A percentile compares a stretch with the other conserved stretches of the same genome.
Conservation (phyloP, 2,113 vertebrate species). For the Pachypanchax playfairii region DNA sequence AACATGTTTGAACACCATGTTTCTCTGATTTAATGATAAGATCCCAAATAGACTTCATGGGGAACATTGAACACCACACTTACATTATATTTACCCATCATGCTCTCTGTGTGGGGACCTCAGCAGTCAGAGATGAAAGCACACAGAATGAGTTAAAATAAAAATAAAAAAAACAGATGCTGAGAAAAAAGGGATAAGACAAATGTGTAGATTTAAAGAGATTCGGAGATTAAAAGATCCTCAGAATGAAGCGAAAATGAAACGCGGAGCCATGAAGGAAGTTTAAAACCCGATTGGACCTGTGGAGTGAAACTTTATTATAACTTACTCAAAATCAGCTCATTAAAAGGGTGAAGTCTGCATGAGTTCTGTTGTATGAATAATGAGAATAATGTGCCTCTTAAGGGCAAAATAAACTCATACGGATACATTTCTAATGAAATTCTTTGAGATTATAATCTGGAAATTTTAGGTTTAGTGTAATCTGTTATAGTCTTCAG, state of each 20-base stretch:
- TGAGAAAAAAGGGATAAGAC: not conserved
- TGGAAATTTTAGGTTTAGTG: too few relatives aligned
- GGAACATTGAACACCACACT: not conserved
- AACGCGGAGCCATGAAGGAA: conserved; percentile 2
- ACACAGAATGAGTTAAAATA: not conserved
- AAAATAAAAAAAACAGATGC: not conserved
- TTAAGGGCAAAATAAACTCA: not conserved
- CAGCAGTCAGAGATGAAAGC: conserved; percentile 8
- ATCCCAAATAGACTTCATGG: not conserved
- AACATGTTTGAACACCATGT: conserved; percentile 17
- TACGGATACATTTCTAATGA: not conserved
- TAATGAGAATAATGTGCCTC: not conserved
- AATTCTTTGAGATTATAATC: too few relatives aligned
- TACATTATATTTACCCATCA: not conserved
- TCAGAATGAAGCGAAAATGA: conserved; percentile 6
- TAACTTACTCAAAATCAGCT: not conserved
- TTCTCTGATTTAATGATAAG: conserved; percentile 13
- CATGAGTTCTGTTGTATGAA: not conserved
- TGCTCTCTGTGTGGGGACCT: not conserved
- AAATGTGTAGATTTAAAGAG: not conserved
- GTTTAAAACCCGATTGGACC: not conserved
- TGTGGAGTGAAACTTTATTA: not conserved
- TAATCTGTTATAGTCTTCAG: too few relatives aligned
- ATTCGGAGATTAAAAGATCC: not conserved
- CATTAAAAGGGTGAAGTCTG: not conserved